phyloP scores from a whole-genome alignment of 2,797 vertebrate genomes.

The Sebastes melanostomus region DNA sequence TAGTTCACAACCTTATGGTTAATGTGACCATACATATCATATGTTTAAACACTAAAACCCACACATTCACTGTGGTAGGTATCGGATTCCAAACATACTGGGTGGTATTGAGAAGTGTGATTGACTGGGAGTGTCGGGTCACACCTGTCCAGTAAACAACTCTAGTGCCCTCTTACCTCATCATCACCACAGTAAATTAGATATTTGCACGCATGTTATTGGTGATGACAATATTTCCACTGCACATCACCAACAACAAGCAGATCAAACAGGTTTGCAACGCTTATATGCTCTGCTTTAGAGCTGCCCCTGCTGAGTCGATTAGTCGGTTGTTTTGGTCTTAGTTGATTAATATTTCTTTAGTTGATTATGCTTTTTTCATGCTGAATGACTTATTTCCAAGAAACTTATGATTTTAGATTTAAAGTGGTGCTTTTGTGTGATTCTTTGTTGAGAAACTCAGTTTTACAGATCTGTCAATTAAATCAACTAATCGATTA shows the following conservation, averaged over 20 bases:
- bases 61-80: background rate
- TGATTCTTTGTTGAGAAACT: too few species aligned
- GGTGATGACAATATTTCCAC: background rate
- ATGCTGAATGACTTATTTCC: too few species aligned
- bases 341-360: too few species aligned
- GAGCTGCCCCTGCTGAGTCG: rapidly evolving
- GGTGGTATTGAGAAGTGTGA: background rate
- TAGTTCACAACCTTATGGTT: too few species aligned
- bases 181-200: background rate
- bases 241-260: background rate
- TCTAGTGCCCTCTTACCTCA: background rate
- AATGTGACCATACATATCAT: background rate
- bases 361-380: too few species aligned
- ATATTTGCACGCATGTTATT: background rate
- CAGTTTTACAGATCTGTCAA: too few species aligned
- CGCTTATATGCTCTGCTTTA: background rate
- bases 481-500: too few species aligned
- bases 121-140: background rate
- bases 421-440: too few species aligned
- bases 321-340: too few species aligned
- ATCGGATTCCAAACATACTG: background rate
- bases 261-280: background rate
- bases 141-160: constrained; percentile 2
- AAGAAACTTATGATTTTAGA: too few species aligned
- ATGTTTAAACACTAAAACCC: background rate